A percentile compares a stretch with the other conserved stretches of the same genome.
phyloP scores from a whole-genome alignment of 1,140 invertebrate species.

The Drosophila lacertosa region DNA sequence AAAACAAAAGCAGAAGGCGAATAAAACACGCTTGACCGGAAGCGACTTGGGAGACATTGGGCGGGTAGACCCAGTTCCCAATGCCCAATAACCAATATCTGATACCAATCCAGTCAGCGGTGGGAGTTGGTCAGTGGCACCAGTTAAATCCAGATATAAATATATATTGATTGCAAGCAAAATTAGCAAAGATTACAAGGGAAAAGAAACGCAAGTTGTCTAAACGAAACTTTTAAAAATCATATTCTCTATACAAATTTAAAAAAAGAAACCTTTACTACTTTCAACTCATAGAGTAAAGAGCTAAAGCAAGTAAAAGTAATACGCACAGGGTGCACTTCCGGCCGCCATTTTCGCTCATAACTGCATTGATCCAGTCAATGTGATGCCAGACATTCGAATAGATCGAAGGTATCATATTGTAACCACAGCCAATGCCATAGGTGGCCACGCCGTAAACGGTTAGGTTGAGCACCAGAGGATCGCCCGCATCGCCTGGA shows the following conservation, averaged over 20 bases:
- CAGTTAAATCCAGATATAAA: constrained; percentile 5
- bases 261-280: too few species aligned
- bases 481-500: constrained; percentile 50
- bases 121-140: constrained; percentile 31
- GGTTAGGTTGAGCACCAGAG: constrained; percentile 34
- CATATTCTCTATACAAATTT: too few species aligned
- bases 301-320: too few species aligned
- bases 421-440: constrained; percentile 51
- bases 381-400: constrained; percentile 51
- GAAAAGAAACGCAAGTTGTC: constrained; percentile 13
- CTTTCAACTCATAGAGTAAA: too few species aligned
- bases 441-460: constrained; percentile 59
- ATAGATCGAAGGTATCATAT: constrained; percentile 39
- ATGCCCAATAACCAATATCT: constrained; percentile 17
- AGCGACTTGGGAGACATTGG: constrained; percentile 63
- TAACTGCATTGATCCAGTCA: constrained; percentile 36
- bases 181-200: constrained; percentile 6
- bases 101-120: neutral
- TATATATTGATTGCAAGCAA: constrained; percentile 10
- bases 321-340: neutral
- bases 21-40: constrained; percentile 72
- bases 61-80: constrained; percentile 43
- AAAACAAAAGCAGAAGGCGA: constrained; percentile 75
- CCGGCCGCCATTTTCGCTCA: neutral
- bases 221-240: neutral